Conservation (phyloP, 2,113 vertebrate genomes). For the Carollia perspicillata region DNA sequence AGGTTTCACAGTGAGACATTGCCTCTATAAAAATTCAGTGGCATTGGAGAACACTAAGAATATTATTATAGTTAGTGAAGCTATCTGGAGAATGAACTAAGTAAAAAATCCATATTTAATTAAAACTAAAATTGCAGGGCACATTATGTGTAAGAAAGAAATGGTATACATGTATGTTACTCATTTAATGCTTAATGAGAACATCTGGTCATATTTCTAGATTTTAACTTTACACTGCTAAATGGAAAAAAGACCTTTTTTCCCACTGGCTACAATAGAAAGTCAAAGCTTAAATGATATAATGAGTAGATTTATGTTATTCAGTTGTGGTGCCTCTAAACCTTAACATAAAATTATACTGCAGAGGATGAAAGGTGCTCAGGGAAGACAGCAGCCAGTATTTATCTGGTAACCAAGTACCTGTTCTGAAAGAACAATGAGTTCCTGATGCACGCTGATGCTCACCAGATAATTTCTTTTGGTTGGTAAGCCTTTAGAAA, state of each 20-base stretch:
- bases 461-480: slow-evolving; percentile 38
- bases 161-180: slow-evolving; percentile 42
- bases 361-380: slow-evolving; percentile 62
- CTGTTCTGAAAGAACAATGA: neutral
- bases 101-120: slow-evolving; percentile 77
- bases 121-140: slow-evolving; percentile 63
- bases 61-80: slow-evolving; percentile 57
- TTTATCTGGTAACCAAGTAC: slow-evolving; percentile 74
- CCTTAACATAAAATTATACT: slow-evolving; percentile 78
- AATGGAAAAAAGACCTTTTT: slow-evolving; percentile 22
- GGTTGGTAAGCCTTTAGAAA: slow-evolving; percentile 29
- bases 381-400: slow-evolving; percentile 64
- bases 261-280: slow-evolving; percentile 52
- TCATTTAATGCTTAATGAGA: slow-evolving; percentile 70
- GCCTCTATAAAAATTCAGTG: slow-evolving; percentile 63
- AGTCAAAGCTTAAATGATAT: slow-evolving; percentile 73
- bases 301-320: slow-evolving; percentile 78
- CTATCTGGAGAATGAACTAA: slow-evolving; percentile 53
- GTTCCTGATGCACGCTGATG: slow-evolving; percentile 4
- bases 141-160: slow-evolving; percentile 63
- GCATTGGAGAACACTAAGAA: slow-evolving; percentile 65
- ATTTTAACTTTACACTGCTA: slow-evolving; percentile 21
- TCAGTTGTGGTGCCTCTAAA: slow-evolving; percentile 73
- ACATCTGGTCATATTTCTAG: slow-evolving; percentile 65
- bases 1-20: slow-evolving; percentile 56